phyloP scores from a whole-genome alignment of 1,140 invertebrate species.

The Cyclargus thomasi region DNA sequence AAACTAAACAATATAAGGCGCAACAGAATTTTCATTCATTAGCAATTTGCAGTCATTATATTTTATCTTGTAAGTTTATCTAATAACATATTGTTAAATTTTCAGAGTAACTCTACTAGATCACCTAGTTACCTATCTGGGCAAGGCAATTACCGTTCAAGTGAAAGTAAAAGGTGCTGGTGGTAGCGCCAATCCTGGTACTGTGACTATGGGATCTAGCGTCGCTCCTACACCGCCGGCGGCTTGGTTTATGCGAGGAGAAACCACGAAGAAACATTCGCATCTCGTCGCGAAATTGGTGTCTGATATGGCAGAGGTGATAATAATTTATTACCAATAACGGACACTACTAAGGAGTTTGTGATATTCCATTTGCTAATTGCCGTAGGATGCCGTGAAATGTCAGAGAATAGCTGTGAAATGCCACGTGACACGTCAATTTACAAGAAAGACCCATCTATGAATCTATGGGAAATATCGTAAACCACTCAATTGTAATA shows the following conservation, averaged over 20 bases:
- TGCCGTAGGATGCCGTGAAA: no score
- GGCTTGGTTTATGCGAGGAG: slow-evolving; percentile 90
- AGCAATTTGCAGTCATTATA: no score
- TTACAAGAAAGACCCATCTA: no score
- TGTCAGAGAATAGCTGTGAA: no score
- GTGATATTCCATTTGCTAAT: no score
- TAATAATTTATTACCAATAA: not conserved
- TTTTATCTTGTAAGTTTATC: no score
- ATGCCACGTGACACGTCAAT: no score
- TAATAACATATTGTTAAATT: not conserved
- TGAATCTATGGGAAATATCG: no score
- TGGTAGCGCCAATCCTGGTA: slow-evolving; percentile 73
- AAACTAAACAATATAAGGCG: no score
- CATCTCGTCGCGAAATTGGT: slow-evolving; percentile 92
- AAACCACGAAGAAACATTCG: slow-evolving; percentile 87
- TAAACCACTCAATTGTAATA: no score
- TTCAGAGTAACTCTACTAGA: slow-evolving; percentile 61
- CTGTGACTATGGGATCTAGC: slow-evolving; percentile 41
- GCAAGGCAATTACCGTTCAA: slow-evolving; percentile 65
- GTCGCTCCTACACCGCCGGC: slow-evolving; percentile 39
- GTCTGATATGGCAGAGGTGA: slow-evolving; percentile 92
- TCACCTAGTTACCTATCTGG: slow-evolving; percentile 64
- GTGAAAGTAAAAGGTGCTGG: slow-evolving; percentile 77
- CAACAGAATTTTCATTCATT: no score
- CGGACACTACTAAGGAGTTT: no score